These are phyloP conservation scores for Lucifuga dentata DNA, from an alignment of 2,113 vertebrate species.

Conservation along the genomic window DNA sequence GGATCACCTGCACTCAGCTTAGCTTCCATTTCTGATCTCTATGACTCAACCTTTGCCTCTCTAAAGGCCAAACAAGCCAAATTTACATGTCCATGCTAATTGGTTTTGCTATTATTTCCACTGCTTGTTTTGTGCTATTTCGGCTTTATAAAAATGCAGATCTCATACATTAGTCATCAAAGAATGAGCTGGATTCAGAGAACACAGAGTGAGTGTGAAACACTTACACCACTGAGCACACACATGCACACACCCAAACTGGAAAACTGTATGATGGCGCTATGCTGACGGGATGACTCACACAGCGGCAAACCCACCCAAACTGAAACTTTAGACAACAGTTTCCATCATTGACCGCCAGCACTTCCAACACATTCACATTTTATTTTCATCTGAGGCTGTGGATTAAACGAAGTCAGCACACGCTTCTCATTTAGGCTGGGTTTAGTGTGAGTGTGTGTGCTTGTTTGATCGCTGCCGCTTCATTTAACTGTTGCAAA, in stretches of 20 bases:
- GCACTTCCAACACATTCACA: slow-evolving; percentile 6
- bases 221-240: slow-evolving; percentile 4
- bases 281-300: slow-evolving; percentile 35
- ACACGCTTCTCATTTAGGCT: background rate
- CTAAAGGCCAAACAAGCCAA: no score
- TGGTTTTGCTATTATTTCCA: no score
- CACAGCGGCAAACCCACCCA: background rate
- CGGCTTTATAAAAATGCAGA: slow-evolving; percentile 27
- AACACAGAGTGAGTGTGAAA: background rate
- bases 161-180: slow-evolving; percentile 48
- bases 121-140: background rate
- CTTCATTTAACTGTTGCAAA: no score
- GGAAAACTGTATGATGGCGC: slow-evolving; percentile 18
- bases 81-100: no score
- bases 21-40: background rate
- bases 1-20: background rate
- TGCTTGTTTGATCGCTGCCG: no score
- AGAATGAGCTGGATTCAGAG: slow-evolving; percentile 10
- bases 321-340: slow-evolving; percentile 8
- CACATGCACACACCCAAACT: slow-evolving; percentile 20
- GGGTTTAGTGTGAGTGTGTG: background rate
- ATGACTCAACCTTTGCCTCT: no score
- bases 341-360: slow-evolving; percentile 15
- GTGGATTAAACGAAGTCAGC: slow-evolving; percentile 3
- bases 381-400: slow-evolving; percentile 11